A percentile compares a stretch with the other conserved stretches of the same genome.
Evolutionary conservation across 2,797 vertebrate genomes (phyloP).

Genomic region (Sphaeramia orbicularis): DNA sequence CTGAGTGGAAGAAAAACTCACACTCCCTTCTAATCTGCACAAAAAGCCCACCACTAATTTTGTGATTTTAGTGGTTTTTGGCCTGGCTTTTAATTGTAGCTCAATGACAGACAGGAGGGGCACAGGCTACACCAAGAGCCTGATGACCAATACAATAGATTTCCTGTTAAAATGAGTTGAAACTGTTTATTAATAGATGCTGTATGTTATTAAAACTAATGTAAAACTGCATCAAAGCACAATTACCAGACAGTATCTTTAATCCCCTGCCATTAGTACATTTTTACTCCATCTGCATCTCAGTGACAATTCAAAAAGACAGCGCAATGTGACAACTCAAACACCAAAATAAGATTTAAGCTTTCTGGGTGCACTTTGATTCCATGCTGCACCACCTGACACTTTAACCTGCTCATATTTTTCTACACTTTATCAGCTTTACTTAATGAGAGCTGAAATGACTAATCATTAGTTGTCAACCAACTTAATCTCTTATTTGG

Average conservation of each 20-base stretch:
- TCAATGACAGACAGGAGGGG: not conserved
- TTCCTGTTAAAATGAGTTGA: not conserved
- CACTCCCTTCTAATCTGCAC: slow-evolving; percentile 23
- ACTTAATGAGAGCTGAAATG: not conserved
- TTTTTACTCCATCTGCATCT: not conserved
- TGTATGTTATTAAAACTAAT: not conserved
- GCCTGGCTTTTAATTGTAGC: not conserved
- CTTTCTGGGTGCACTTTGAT: slow-evolving; percentile 12
- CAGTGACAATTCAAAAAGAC: slow-evolving; percentile 11
- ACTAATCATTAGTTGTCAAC: no score
- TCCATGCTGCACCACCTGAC: slow-evolving; percentile 20
- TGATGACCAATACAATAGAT: not conserved
- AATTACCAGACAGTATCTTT: not conserved
- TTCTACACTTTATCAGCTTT: not conserved
- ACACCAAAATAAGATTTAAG: slow-evolving; percentile 26
- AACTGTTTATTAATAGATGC: not conserved
- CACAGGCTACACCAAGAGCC: not conserved
- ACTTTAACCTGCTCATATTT: slow-evolving; percentile 1
- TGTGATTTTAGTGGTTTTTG: not conserved
- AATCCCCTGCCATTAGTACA: not conserved
- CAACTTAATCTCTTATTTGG: no score
- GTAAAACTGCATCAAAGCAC: not conserved
- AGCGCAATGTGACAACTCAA: slow-evolving; percentile 4
- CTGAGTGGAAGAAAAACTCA: slow-evolving; percentile 15
- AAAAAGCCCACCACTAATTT: not conserved